phyloP scores from a whole-genome alignment of 92 coral and sea anemone species.

The Umimayanthus kanabou region DNA sequence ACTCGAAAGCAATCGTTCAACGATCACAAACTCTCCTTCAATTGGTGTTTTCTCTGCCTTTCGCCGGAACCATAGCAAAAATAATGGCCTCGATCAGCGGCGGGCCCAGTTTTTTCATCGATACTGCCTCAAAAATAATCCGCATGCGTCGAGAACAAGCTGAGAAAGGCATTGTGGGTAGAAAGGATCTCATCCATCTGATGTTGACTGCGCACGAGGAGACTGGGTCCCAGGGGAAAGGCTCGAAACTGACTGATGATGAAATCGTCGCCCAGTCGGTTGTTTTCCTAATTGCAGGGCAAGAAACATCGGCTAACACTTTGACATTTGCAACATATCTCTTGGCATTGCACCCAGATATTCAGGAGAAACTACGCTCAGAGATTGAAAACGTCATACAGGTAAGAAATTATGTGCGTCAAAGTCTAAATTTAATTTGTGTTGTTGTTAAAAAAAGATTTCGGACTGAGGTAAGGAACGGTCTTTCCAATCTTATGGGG shows the following conservation, averaged over 20 bases:
- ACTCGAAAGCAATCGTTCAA: background rate
- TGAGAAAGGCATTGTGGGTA: background rate
- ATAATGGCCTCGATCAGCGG: background rate
- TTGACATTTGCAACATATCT: background rate
- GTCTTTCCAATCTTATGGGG: too few species aligned
- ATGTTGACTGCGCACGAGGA: background rate
- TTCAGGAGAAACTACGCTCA: too few species aligned
- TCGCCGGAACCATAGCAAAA: background rate
- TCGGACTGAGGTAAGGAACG: too few species aligned
- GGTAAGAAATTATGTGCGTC: background rate
- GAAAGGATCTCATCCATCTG: background rate
- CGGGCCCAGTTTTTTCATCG: background rate
- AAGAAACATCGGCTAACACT: background rate
- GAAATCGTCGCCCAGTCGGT: slow-evolving; percentile 15
- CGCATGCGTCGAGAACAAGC: background rate
- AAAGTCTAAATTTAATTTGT: too few species aligned
- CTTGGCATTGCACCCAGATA: background rate
- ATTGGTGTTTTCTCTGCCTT: background rate
- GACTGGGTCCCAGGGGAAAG: background rate
- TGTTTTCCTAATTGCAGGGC: background rate
- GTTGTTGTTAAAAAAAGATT: too few species aligned
- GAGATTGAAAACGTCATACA: background rate
- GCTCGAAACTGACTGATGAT: background rate
- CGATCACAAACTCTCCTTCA: background rate
- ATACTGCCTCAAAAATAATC: background rate